Evolutionary conservation across 2,797 vertebrate genomes (phyloP), one percentile per base, ranked within the genome.

Genomic region (Thunnus albacares): DNA sequence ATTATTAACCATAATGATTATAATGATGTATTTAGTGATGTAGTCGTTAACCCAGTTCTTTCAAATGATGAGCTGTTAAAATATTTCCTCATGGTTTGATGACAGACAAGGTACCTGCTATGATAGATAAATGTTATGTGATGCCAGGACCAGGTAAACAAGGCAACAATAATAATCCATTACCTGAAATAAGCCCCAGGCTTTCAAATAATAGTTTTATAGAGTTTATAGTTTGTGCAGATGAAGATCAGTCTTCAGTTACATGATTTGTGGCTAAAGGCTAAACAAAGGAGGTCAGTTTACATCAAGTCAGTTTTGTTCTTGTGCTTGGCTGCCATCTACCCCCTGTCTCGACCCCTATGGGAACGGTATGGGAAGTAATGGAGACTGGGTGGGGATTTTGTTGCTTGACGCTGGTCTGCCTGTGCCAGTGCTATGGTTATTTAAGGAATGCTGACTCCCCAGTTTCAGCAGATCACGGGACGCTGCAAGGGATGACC

Each of bases 401-500:
- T 60, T 60, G 87, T 86, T 88, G 82, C 87, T 76, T 84, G 84
- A 88, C 49, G 10, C 81, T 79, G 86, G 79, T 88, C 91, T 85
- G 83, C 65, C 81, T 75, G 79, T 81, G 65, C 83, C 71, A 71
- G 84, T 77, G 71, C 86, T 75, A 69, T 74, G 90, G 92, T 93
- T 95, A 94, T 95, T 95, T 94, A 93, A 94, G 90, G 91, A 94
- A 94, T 94, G 93, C 93, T 93, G 93, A 94, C 86, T 92, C 85
- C 79, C 76, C 80, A 55, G 51, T 92, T 93, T 93, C 77, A 87
- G 71, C 74, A 80, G 90, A 87, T 92, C 90, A 92, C 64, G 56
- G 86, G 89, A 72, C 79, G 30, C 85, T 79, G 83, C 81, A 38
- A 66, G 80, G 78, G 91, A 83, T 88, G 89, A 91, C 90, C 82